Percentiles rank a stretch among this genome's conserved stretches.
Evolutionary conservation across 2,888 invertebrate genomes (phyloP).

Genomic region (Eristalinus sepulchralis): DNA sequence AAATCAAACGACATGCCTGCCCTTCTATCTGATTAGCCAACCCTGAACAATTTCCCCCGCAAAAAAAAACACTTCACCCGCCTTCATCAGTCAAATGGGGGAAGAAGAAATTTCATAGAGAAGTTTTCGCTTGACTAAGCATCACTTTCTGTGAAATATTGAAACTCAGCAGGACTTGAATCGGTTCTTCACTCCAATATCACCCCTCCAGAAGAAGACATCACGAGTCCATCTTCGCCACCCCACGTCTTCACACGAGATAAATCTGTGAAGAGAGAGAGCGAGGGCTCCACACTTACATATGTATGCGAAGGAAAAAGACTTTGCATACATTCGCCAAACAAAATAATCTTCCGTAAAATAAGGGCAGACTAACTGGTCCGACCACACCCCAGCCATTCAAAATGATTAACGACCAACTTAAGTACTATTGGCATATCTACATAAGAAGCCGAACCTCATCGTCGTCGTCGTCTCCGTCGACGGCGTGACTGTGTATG

Average conservation of each 20-base stretch:
- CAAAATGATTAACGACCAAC: constrained; percentile 63
- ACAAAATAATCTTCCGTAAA: constrained; percentile 47
- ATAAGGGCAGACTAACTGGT: constrained; percentile 29
- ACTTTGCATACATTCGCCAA: constrained; percentile 40
- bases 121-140: constrained; percentile 21
- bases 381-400: constrained; percentile 51
- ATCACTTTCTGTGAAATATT: constrained; percentile 9
- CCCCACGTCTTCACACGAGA: not conserved
- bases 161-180: constrained; percentile 13
- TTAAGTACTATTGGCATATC: constrained; percentile 65
- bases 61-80: not conserved
- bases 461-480: constrained; percentile 46
- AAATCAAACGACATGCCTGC: constrained; percentile 9
- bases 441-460: constrained; percentile 55
- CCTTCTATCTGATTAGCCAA: constrained; percentile 12
- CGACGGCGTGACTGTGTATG: not conserved
- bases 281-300: not conserved
- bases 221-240: not conserved
- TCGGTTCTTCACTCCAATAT: constrained; percentile 5
- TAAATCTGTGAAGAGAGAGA: not conserved
- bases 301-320: constrained; percentile 30
- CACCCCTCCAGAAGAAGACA: constrained; percentile 6
- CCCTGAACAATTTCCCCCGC: constrained; percentile 3
- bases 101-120: not conserved
- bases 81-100: not conserved